Conservation (phyloP, 2,113 vertebrate genomes). For the Ursus arctos region DNA sequence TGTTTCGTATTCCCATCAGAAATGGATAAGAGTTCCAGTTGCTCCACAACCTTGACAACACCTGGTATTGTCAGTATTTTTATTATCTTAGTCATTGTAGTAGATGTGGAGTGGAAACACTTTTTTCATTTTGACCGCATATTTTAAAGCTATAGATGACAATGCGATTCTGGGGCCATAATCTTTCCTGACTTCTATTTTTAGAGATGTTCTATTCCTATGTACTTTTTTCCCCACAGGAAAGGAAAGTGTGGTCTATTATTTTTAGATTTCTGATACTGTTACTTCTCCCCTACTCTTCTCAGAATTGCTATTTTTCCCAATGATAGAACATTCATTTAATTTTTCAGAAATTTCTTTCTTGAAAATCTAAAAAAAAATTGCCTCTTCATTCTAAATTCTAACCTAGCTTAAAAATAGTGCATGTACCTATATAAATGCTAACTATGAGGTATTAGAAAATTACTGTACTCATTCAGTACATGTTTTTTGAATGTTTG, state of each 20-base stretch:
- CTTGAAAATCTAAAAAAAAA: conserved; percentile 7
- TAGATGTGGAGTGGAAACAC: not conserved
- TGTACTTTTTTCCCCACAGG: not conserved
- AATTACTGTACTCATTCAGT: conserved; percentile 2
- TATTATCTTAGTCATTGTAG: not conserved
- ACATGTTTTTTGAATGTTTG: not conserved
- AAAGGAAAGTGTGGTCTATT: not conserved
- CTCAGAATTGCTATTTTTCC: not conserved
- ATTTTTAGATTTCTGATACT: conserved; percentile 17
- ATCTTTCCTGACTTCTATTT: not conserved
- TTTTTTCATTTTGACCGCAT: not conserved
- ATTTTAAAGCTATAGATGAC: not conserved
- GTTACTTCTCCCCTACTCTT: not conserved
- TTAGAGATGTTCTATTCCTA: not conserved
- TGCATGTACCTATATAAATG: not conserved
- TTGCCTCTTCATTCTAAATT: not conserved
- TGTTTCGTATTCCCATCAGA: not conserved
- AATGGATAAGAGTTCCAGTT: not conserved
- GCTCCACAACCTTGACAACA: not conserved
- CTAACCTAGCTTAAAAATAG: conserved; percentile 1
- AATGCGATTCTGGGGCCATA: not conserved
- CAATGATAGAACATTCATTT: not conserved
- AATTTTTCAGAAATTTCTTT: conserved; percentile 31
- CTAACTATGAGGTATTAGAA: not conserved
- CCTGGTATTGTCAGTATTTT: conserved; percentile 20